These are phyloP conservation scores for Siniperca scherzeri DNA, from an alignment of 2,797 vertebrate genomes.

Conservation along the genomic window DNA sequence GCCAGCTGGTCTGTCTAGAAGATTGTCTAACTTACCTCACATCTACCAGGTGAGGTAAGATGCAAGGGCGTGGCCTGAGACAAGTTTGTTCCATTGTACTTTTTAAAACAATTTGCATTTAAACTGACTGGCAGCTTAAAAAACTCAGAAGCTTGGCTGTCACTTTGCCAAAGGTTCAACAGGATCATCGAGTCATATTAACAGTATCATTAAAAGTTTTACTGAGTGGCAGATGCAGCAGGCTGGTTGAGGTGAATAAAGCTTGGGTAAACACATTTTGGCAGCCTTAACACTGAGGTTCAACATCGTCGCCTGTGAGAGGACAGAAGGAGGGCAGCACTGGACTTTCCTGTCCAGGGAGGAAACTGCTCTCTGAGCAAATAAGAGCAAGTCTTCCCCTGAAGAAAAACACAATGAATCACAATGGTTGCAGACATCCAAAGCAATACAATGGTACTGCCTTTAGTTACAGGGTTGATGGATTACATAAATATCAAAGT, in stretches of 20 bases:
- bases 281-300: neutral
- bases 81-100: conserved; percentile 34
- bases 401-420: conserved; percentile 29
- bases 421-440: neutral
- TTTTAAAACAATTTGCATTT: conserved; percentile 59
- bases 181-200: neutral
- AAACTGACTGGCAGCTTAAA: conserved; percentile 37
- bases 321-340: neutral
- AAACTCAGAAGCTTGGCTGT: neutral
- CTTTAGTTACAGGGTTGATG: neutral
- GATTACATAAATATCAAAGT: conserved; percentile 2
- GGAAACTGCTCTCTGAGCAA: conserved; percentile 54
- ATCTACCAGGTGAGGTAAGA: conserved; percentile 58
- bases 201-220: conserved; percentile 3
- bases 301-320: conserved; percentile 4
- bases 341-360: conserved; percentile 43
- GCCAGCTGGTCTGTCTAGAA: conserved; percentile 79
- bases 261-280: conserved; percentile 24
- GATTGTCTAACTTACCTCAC: conserved; percentile 68
- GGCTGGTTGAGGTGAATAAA: conserved; percentile 6
- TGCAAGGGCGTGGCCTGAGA: conserved; percentile 43
- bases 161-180: neutral
- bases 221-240: neutral
- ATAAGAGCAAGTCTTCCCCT: conserved; percentile 29
- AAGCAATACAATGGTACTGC: neutral